Evolutionary conservation across 2,888 invertebrate genomes (phyloP), one percentile per base, ranked within the genome.

Genomic region (Drosophila maculinotata): DNA sequence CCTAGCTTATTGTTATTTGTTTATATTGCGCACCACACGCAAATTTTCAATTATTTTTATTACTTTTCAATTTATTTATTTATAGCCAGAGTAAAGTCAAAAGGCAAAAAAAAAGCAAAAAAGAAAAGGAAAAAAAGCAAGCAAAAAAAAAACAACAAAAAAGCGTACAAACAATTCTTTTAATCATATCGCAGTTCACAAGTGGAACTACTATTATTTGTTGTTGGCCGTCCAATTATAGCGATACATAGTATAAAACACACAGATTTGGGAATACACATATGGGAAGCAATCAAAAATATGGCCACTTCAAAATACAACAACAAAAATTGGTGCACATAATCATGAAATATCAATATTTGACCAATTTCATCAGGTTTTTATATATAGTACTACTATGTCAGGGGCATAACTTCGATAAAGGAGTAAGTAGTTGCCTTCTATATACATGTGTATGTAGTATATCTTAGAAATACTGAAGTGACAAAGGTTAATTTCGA

Each of bases 111-210:
- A 30, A 48, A 30, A 45, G 20, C 4, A 4, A 23, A 31, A n/a
- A 17, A 30, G 7, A 39, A 68, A 44, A 39, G 49, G 1, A 28
- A 42, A 33, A 25, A 23, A 45, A n/a, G n/a, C n/a, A 30, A 45
- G 20, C 4, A 4, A 23, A 31, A n/a, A 17, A 30, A 5, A 30
- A 45, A n/a, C n/a, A 42, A 33, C 17, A 17, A 45, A 15, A 20
- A 25, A 9, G 14, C 35, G 33, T 25, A 35, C 33, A 39, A 38
- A 25, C 35, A 56, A 51, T 60, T 52, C 41, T 36, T 49, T 49
- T 69, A 75, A 68, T 75, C 76, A 76, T 76, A 71, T 76, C 72
- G 58, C 72, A 2, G 42, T 39, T 35, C 17, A 58, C 53, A 73
- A 72, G 74, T 74, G 64, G 39, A 63, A 72, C 26, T 71, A 57